Base-by-base conservation (phyloP, 2,797 vertebrate genomes). In the Lacerta agilis region DNA sequence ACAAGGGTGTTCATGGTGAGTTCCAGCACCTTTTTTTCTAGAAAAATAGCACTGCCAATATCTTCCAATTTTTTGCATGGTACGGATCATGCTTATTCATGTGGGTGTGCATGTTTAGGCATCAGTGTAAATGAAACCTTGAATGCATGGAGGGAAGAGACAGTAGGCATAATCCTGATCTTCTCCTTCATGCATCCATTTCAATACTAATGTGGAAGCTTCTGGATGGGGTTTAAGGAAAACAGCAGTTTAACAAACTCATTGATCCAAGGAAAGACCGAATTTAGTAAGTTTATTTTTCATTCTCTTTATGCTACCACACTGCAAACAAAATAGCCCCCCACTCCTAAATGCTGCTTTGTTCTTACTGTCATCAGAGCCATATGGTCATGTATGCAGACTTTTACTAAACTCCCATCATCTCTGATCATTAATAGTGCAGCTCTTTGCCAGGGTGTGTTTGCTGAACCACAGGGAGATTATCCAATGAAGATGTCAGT, bases 401-500 rank as follows among this genome's bases (percentile, higher is more conserved):
- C 13, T 10, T 80, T 75, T 75, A 29, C 8, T 15, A 20, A 64
- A 27, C 7, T 75, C 29, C 10, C 79, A 29, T 58, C 67, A 36
- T 80, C 38, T 23, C 49, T 55, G 69, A 75, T 43, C 23, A 66
- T 66, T 84, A 58, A n/a, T 49, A 43, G 9, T 49, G n/a, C 10
- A 81, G 13, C 66, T 55, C 64, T 77, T 75, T 82, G 67, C n/a
- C 78, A 81, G 38, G 27, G 13, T 36, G 55, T 77, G 36, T 79
- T 88, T 72, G 29, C 33, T 81, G 58, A 81, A 58, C 55, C 58
- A 81, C 6, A 36, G n/a, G 69, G 43, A 85, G 38, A 49, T 85
- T 85, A 66, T 55, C 41, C 43, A 81, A 15, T 85, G 87, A 85
- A 80, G 83, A 85, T 55, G 71, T 80, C 71, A 67, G 36, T 81